Evolutionary conservation across 2,888 invertebrate genomes (phyloP), one percentile per base, ranked within the genome.

Genomic region (Endotricha flammealis): DNA sequence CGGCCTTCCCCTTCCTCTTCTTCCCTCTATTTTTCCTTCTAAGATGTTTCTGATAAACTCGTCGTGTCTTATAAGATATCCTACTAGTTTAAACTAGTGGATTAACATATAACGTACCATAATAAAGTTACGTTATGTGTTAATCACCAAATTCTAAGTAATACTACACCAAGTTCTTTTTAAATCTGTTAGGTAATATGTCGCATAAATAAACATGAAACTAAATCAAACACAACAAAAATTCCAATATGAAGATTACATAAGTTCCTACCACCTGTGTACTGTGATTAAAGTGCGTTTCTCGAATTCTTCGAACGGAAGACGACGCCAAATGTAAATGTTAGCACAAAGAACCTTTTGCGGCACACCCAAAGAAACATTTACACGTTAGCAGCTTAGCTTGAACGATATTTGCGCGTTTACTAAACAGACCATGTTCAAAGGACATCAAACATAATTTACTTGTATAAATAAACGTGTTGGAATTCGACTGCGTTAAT

Each of bases 201-300:
- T n/a, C n/a, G n/a, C n/a, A n/a, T n/a, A n/a, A n/a, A n/a, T n/a
- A n/a, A n/a, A n/a, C n/a, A n/a, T n/a, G n/a, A n/a, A n/a, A n/a
- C n/a, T n/a, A n/a, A n/a, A n/a, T n/a, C n/a, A n/a, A n/a, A n/a
- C n/a, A n/a, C n/a, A n/a, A 76, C 74, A 72, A 65, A 74, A 79
- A 76, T 69, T 73, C 68, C 74, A 80, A 82, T 79, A 77, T 71
- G 71, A 71, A 81, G 78, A 80, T 77, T 75, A 70, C 73, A 70
- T 63, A 64, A 63, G 53, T 50, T 64, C 57, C 62, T 63, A 45
- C 64, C 70, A 72, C 81, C 80, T 80, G 78, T 75, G 78, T 70
- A 57, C 73, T 58, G 73, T 79, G 83, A 82, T 83, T 83, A 82
- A 83, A 82, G 77, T 73, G 71, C 70, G 71, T 74, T 70, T 57